Base-by-base conservation (phyloP, 2,113 vertebrate species). In the Porphyrio hochstetteri region DNA sequence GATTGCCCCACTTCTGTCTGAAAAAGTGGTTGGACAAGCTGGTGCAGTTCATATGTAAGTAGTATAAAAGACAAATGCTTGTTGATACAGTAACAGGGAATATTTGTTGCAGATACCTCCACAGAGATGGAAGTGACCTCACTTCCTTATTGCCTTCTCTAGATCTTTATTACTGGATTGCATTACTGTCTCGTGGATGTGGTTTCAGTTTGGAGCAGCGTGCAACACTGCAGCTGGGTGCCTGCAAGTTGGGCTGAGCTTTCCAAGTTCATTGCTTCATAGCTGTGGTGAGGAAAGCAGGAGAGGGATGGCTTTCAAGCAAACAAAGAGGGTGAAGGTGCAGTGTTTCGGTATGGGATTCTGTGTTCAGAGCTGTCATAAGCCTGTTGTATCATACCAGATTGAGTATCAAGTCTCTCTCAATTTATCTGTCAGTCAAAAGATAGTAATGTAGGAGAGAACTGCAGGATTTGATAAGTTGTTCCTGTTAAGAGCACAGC, bases 91-190 rank as follows among this genome's bases (percentile, higher is more conserved):
- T 35, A 88, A 33, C 33, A 46, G 27, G 35, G 40, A 56, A 24
- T 75, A 56, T 68, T 70, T 70, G 13, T 42, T 75, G 52, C 35
- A 6, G 13, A 23, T 93, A 67, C 20, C 72, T 75, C 60, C 33
- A 19, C 33, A 53, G 86, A 35, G 36, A 5, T 64, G 17, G 46
- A 88, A 29, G 7, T 77, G 71, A 71, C 13, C 52, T 93, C 64
- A 64, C 53, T 96, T 96, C 93, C 83, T 93, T 92, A 91, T 69
- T 93, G 88, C 40, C 7, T 76, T 64, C 68, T 76, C 16, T 36
- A 35, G 61, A 42, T 23, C 44, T 92, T 92, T 87, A 87, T 76
- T 93, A 24, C 44, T 65, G 1, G 85, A 64, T 80, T 24, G 38
- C 0, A 0, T 64, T 92, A 81, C 42, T 85, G 23, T 52, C 27